phyloP scores from a whole-genome alignment of 2,113 vertebrate species.

The Tor tambroides region DNA sequence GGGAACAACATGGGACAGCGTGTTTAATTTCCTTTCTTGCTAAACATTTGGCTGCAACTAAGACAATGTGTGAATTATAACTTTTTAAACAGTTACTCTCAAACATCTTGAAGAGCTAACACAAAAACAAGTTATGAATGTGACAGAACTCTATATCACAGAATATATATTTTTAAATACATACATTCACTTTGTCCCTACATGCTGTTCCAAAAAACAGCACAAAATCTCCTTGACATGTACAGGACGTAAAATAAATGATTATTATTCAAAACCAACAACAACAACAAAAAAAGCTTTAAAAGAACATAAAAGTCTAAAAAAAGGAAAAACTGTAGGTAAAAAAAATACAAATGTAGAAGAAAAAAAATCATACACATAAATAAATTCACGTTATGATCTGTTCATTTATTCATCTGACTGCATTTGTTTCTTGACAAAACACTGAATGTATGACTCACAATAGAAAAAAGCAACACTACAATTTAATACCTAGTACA shows the following conservation, averaged over 20 bases:
- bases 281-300: neutral
- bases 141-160: slow-evolving; percentile 13
- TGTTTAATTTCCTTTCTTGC: slow-evolving; percentile 17
- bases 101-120: slow-evolving; percentile 9
- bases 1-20: slow-evolving; percentile 48
- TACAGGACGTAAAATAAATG: neutral
- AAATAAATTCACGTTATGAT: neutral
- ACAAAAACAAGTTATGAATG: slow-evolving; percentile 17
- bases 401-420: neutral
- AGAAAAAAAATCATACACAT: neutral
- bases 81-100: neutral
- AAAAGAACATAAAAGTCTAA: neutral
- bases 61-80: slow-evolving; percentile 15
- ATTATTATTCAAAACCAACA: neutral
- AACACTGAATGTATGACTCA: neutral
- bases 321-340: neutral
- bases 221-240: slow-evolving; percentile 5
- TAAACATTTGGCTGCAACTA: slow-evolving; percentile 37
- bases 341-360: slow-evolving; percentile 13
- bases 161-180: neutral
- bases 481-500: slow-evolving; percentile 13
- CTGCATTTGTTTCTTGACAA: neutral
- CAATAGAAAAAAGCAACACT: slow-evolving; percentile 50
- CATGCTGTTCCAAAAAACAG: neutral
- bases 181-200: slow-evolving; percentile 30